Percentiles rank a stretch among this genome's conserved stretches.
These are phyloP conservation scores for Carduelis carduelis DNA, from an alignment of 2,797 vertebrate species.

Conservation along the genomic window DNA sequence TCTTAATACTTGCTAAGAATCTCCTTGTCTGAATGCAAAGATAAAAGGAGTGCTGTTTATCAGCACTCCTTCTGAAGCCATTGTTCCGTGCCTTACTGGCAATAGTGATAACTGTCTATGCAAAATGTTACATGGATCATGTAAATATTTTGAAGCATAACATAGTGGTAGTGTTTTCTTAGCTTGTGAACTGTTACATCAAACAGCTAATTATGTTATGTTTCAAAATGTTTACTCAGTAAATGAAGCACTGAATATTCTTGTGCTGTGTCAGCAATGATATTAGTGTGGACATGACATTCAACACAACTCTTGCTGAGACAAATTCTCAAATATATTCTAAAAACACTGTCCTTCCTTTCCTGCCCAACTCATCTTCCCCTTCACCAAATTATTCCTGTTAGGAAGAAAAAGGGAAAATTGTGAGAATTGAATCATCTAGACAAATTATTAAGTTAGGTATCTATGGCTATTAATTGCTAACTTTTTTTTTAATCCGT, in stretches of 20 bases:
- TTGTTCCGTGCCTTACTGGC: neutral
- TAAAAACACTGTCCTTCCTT: neutral
- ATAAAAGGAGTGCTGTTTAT: conserved; percentile 21
- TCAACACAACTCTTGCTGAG: neutral
- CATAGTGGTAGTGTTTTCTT: conserved; percentile 37
- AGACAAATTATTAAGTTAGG: neutral
- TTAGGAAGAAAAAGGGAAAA: neutral
- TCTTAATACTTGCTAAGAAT: neutral
- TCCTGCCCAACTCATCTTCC: neutral
- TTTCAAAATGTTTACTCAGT: conserved; percentile 47
- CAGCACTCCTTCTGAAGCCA: neutral
- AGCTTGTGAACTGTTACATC: conserved; percentile 53
- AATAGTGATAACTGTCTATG: neutral
- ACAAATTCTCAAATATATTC: neutral
- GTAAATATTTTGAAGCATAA: conserved; percentile 66
- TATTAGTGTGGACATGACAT: neutral
- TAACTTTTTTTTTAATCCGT: neutral
- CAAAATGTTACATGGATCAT: conserved; percentile 10
- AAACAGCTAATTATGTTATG: conserved; percentile 51
- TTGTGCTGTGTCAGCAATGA: neutral
- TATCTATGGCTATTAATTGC: neutral
- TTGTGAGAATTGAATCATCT: neutral
- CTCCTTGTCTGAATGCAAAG: neutral
- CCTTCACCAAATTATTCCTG: neutral
- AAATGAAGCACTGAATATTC: conserved; percentile 18